Evolutionary conservation across 2,797 vertebrate species (phyloP), one percentile per base, ranked within the genome.

Genomic region (Denticeps clupeoides): DNA sequence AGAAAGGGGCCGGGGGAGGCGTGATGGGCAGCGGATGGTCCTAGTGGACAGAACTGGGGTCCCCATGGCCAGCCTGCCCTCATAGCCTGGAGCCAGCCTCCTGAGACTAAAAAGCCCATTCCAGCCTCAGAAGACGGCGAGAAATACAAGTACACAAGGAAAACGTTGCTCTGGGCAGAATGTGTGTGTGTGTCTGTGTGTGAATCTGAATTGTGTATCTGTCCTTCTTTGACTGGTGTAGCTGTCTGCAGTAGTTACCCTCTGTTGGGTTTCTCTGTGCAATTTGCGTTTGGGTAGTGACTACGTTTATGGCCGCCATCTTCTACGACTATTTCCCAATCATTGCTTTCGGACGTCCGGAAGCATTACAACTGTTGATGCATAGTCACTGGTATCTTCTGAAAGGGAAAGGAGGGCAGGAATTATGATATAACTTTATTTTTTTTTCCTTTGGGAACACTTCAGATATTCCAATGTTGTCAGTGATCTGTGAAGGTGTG

Each of bases 1-100:
- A 70, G 50, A 80, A 72, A 65, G 67, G 64, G 48, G 62, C 67
- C 0, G 65, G 63, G n/a, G n/a, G n/a, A 1, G 65, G 63, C 13
- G 50, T 64, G 49, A 78, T 57, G 59, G 74, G 72, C 65, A 76
- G 64, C 64, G 73, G 77, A 66, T 80, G 78, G 67, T 84, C 78
- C 59, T 84, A 81, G 76, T 82, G 71, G 66, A 53, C 45, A 31
- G 35, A 55, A 53, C 54, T 44, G 58, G 22, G 19, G 42, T 31
- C 51, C 58, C 33, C 53, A 41, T 45, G 40, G 27, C 24, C 32
- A 48, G 22, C 21, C 27, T 49, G 40, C 27, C 50, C 33, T 23
- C 26, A 29, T 46, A 45, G 19, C 26, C 31, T 45, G 45, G 44
- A 48, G 47, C 45, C 41, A 43, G 25, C 31, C 32, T n/a, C n/a